Conservation (phyloP, 2,888 invertebrate genomes). For the Eilema griseolum region DNA sequence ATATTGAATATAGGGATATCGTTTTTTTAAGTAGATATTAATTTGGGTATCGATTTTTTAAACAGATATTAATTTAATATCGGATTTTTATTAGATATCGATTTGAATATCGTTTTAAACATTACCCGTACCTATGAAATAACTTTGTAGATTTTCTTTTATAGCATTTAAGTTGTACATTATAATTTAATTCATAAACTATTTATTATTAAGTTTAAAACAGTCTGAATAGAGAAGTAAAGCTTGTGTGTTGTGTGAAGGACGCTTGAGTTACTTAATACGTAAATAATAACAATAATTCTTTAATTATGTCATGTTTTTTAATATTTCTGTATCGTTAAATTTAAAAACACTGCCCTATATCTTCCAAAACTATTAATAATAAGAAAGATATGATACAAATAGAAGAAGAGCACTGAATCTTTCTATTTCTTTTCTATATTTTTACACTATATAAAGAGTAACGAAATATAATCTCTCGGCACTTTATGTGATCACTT, state of each 20-base stretch:
- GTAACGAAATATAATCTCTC: too few species aligned
- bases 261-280: slow-evolving; percentile 47
- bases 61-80: not conserved
- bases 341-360: not conserved
- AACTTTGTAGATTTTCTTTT: slow-evolving; percentile 39
- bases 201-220: slow-evolving; percentile 72
- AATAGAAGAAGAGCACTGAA: not conserved
- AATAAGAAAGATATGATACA: not conserved
- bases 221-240: slow-evolving; percentile 47
- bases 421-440: not conserved
- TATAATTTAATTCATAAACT: slow-evolving; percentile 60
- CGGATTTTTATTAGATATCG: not conserved
- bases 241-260: slow-evolving; percentile 44
- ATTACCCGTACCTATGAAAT: slow-evolving; percentile 19
- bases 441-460: not conserved
- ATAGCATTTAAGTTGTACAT: slow-evolving; percentile 56
- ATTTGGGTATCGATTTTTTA: not conserved
- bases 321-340: not conserved
- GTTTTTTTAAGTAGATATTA: not conserved
- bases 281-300: slow-evolving; percentile 26
- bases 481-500: too few species aligned
- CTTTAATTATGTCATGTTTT: not conserved
- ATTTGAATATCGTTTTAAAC: slow-evolving; percentile 16
- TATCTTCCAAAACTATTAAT: not conserved
- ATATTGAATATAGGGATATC: not conserved